Base-by-base conservation (phyloP, 2,797 vertebrate species). In the Danio kyathit region DNA sequence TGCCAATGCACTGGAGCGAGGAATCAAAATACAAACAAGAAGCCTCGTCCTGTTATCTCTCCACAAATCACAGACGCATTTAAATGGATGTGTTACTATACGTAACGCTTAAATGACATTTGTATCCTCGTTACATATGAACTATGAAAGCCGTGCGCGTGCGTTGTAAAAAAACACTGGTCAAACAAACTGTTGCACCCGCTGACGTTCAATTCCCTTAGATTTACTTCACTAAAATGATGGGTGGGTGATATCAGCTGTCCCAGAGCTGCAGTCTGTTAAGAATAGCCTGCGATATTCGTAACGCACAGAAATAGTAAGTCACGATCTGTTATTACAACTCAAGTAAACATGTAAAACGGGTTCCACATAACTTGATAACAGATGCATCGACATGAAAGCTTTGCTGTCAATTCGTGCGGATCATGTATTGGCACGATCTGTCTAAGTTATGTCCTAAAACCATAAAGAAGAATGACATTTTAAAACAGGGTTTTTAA, bases 121-220 rank as follows among this genome's bases (percentile, higher is more conserved):
- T 46, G 41, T 73, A 13, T 17, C 41, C 6, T 16, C 13, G 54
- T 13, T 52, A 16, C n/a, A 48, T 6, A 21, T 17, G 8, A 44
- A 66, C 5, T 46, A 40, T 13, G 14, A 49, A 29, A 13, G 10
- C 6, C 7, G 19, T 4, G 10, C 9, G 2, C 17, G 38, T 59
- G 70, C 11, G 14, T 57, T 17, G 40, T 59, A 44, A 64, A 17
- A 44, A 56, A 16, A 38, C 38, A 56, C 69, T 43, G n/a, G 40
- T 21, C 11, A 64, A 76, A 64, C 46, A 52, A 64, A 63, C 73
- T 75, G 71, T 74, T 74, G 71, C 73, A 51, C 52, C 46, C 38
- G 5, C 11, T n/a, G 6, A 38, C 4, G 13, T 51, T 13, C 74
- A 52, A 46, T 46, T 17, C 29, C 17, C 13, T 40, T 52, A 9